Base-by-base conservation (phyloP, 2,797 vertebrate genomes). In the Peromyscus melanophrys region DNA sequence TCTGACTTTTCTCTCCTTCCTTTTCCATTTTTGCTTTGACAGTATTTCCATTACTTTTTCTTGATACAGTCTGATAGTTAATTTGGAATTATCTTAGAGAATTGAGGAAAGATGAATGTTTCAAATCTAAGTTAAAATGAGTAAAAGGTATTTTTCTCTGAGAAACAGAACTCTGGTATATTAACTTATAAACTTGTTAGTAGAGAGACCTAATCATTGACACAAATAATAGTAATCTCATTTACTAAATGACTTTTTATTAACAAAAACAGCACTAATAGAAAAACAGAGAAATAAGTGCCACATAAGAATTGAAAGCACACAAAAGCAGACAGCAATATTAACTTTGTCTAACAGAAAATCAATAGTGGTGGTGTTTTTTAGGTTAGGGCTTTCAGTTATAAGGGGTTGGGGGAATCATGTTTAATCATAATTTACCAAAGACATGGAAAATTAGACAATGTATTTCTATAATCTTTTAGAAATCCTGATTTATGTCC, bases 191-290 rank as follows among this genome's bases (percentile, higher is more conserved):
- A 40, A 40, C 52, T 97, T 59, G 88, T 87, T 94, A 49, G 40
- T 84, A 83, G 75, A 82, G 34, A 92, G 93, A 76, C 16, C 13
- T 63, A n/a, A 78, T 81, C 6, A 49, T 16, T 92, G 85, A 86
- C 34, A 59, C 59, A 92, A 83, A 57, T 94, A 96, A 95, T 89
- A 55, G 63, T 96, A 96, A 94, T 93, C 78, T 96, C 82, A 95
- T 95, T 97, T 96, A 76, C 75, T 67, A 94, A 96, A 94, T 86
- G 67, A 95, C 49, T 96, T 97, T 97, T 95, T 49, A 81, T 92
- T 94, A 92, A 81, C 43, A 81, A 92, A 94, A 96, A 12, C 55
- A 91, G 46, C 17, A 94, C 12, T 73, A 65, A 77, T 94, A 83
- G 89, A 89, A 90, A 89, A 93, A 71, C 46, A 75, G 6, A 83